Percentiles rank a stretch among this genome's conserved stretches.
Conservation (phyloP, 2,797 vertebrate species). For the Siniperca scherzeri region DNA sequence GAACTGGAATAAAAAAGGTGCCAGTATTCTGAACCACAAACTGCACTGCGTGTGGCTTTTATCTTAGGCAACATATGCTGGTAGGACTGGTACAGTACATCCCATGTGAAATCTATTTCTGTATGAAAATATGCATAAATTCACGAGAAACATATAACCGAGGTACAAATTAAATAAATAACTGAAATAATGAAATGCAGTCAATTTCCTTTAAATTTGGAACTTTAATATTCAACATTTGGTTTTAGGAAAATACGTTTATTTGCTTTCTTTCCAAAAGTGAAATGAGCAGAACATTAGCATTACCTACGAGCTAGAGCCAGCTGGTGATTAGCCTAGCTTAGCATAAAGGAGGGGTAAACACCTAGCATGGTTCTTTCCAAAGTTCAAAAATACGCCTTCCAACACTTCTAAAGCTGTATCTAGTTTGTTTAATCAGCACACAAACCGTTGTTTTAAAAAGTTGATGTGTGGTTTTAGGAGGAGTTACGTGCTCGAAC, state of each 20-base stretch:
- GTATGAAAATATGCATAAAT: neutral
- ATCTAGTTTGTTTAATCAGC: neutral
- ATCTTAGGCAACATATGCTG: neutral
- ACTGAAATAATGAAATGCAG: neutral
- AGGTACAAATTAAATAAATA: neutral
- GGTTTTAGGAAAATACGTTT: neutral
- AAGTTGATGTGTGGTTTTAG: neutral
- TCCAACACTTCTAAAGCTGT: neutral
- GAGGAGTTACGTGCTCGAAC: neutral
- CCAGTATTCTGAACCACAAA: neutral
- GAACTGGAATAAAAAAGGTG: neutral
- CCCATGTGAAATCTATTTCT: neutral
- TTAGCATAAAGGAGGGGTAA: neutral
- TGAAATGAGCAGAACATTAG: neutral
- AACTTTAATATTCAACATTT: neutral
- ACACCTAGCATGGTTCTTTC: neutral
- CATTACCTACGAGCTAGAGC: neutral
- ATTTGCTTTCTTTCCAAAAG: neutral
- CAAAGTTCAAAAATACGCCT: neutral
- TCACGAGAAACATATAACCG: neutral
- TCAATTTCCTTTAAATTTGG: neutral
- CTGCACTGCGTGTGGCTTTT: neutral
- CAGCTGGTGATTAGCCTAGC: constrained; percentile 2
- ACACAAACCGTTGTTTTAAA: neutral
- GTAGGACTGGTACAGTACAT: neutral